These are phyloP conservation scores for Mastigias papua DNA, from an alignment of 30 jellyfish, hydroid and myxozoan genomes.

Conservation along the genomic window DNA sequence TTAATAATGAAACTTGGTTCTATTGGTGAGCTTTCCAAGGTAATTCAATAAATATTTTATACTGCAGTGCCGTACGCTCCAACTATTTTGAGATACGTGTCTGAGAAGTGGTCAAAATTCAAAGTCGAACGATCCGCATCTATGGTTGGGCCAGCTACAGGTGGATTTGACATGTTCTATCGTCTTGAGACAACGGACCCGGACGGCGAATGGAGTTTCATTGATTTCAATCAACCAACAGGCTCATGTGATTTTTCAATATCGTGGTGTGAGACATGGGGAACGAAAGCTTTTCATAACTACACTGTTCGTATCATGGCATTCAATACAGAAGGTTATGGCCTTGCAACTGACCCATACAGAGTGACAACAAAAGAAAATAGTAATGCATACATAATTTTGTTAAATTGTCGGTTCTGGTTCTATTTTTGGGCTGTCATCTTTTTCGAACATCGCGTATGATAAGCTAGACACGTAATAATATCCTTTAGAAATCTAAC, in stretches of 20 bases:
- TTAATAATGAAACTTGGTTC: too few relatives aligned
- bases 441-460: too few relatives aligned
- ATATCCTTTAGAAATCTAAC: too few relatives aligned
- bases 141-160: slow-evolving; percentile 14
- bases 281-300: slow-evolving; percentile 34
- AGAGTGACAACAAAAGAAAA: slow-evolving; percentile 44
- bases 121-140: slow-evolving; percentile 10
- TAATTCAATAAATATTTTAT: background rate
- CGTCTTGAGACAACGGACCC: slow-evolving; percentile 67
- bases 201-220: slow-evolving; percentile 50
- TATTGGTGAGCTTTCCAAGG: too few relatives aligned
- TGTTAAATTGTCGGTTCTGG: background rate
- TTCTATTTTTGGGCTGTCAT: too few relatives aligned
- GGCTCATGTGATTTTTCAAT: slow-evolving; percentile 44
- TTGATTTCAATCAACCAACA: background rate
- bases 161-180: slow-evolving; percentile 28
- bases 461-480: too few relatives aligned
- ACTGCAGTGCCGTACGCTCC: slow-evolving; percentile 72
- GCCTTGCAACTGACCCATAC: slow-evolving; percentile 47
- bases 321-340: slow-evolving; percentile 30
- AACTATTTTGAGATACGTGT: background rate
- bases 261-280: slow-evolving; percentile 19
- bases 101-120: background rate
- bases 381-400: background rate
- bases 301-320: slow-evolving; percentile 57